These are phyloP conservation scores for Limnephilus lunatus DNA, from an alignment of 2,888 invertebrate species.

Conservation along the genomic window DNA sequence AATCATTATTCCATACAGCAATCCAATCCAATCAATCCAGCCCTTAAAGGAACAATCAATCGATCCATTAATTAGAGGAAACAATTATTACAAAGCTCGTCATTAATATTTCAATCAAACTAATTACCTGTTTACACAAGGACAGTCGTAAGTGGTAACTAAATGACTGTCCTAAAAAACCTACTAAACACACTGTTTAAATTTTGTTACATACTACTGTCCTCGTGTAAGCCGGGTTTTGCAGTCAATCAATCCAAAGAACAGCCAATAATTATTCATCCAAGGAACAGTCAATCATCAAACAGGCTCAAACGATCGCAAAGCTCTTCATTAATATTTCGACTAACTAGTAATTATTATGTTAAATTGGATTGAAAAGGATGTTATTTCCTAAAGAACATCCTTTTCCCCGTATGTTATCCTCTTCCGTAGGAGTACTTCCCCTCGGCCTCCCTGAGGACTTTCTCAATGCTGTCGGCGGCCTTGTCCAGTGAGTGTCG, in stretches of 20 bases:
- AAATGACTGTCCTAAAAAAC: too few relatives aligned
- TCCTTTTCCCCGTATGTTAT: conserved; percentile 78
- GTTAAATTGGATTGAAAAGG: conserved; percentile 52
- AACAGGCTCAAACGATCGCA: too few relatives aligned
- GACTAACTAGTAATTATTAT: conserved; percentile 6
- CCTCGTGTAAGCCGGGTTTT: too few relatives aligned
- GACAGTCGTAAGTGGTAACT: too few relatives aligned
- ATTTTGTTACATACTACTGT: too few relatives aligned
- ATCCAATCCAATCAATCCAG: background rate
- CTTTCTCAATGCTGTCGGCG: conserved; percentile 71
- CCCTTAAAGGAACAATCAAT: background rate
- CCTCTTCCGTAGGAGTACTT: conserved; percentile 77
- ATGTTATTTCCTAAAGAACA: conserved; percentile 73
- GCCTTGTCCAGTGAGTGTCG: conserved; percentile 73
- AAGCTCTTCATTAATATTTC: conserved; percentile 2
- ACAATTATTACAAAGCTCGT: too few relatives aligned
- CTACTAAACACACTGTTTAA: too few relatives aligned
- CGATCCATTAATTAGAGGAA: background rate
- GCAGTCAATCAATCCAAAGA: background rate
- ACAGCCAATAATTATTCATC: background rate
- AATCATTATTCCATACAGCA: background rate
- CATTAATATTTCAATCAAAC: too few relatives aligned
- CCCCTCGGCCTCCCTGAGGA: conserved; percentile 73
- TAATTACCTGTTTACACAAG: too few relatives aligned
- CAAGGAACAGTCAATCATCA: background rate